Evolutionary conservation across 1,140 invertebrate species (phyloP).

Genomic region (Macrostomum lignano): DNA sequence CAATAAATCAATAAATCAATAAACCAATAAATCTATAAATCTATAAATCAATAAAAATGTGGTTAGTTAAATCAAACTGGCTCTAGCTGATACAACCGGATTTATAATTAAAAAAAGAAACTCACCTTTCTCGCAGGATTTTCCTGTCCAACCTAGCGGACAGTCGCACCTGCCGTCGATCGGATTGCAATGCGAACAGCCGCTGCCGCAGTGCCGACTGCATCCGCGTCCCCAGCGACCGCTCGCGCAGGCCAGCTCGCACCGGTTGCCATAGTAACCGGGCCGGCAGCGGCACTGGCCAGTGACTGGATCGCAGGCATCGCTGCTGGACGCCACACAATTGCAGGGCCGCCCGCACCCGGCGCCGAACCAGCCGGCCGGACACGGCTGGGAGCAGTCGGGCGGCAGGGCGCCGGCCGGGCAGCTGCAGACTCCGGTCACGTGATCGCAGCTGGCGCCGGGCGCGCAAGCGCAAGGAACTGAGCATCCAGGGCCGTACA

Average conservation of each 20-base stretch:
- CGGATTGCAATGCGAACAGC: not conserved
- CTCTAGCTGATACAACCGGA: too few relatives aligned
- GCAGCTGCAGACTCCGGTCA: constrained; percentile 47
- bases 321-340: constrained; percentile 36
- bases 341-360: constrained; percentile 54
- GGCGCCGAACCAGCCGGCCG: constrained; percentile 26
- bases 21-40: too few relatives aligned
- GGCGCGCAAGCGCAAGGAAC: constrained; percentile 50
- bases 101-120: too few relatives aligned
- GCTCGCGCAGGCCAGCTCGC: constrained; percentile 40
- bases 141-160: constrained; percentile 46
- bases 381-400: constrained; percentile 32
- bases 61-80: too few relatives aligned
- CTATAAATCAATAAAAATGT: too few relatives aligned
- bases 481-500: constrained; percentile 33
- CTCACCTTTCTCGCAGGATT: constrained; percentile 40
- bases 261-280: constrained; percentile 19
- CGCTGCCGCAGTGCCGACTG: constrained; percentile 30
- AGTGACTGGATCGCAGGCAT: constrained; percentile 24
- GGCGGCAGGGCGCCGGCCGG: constrained; percentile 46
- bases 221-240: constrained; percentile 63
- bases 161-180: constrained; percentile 43
- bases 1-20: too few relatives aligned
- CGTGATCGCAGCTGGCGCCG: constrained; percentile 25
- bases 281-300: constrained; percentile 41